phyloP scores from a whole-genome alignment of 1,140 invertebrate species.

The Phymastichus coffea region DNA sequence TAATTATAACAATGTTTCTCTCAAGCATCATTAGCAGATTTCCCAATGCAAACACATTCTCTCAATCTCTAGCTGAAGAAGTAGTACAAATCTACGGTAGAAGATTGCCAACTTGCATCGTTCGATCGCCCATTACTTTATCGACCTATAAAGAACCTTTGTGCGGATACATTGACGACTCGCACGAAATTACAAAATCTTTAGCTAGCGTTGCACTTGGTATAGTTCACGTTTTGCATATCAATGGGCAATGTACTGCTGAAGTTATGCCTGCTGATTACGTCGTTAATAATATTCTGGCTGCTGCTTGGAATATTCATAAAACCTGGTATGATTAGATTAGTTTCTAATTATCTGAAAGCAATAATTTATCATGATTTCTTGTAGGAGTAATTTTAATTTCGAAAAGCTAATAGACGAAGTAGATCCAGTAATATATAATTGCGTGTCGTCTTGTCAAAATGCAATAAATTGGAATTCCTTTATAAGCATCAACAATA shows the following conservation, averaged over 20 bases:
- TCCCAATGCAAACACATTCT: conserved; percentile 83
- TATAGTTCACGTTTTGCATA: conserved; percentile 69
- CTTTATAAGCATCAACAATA: conserved; percentile 55
- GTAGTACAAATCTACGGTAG: conserved; percentile 64
- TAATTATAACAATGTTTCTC: too few relatives aligned
- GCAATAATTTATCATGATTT: not conserved
- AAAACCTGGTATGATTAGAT: conserved; percentile 44
- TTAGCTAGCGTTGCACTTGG: conserved; percentile 70
- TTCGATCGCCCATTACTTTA: conserved; percentile 74
- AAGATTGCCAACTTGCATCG: conserved; percentile 71
- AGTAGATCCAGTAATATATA: conserved; percentile 56
- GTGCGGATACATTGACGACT: conserved; percentile 81
- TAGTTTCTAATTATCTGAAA: not conserved
- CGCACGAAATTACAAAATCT: conserved; percentile 76
- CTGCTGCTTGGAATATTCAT: conserved; percentile 66
- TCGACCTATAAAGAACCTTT: conserved; percentile 73
- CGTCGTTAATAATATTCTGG: conserved; percentile 78
- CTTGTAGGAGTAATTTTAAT: conserved; percentile 2
- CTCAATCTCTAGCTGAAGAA: conserved; percentile 80
- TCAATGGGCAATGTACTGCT: conserved; percentile 62
- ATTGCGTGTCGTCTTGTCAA: conserved; percentile 60
- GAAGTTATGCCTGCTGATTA: conserved; percentile 88
- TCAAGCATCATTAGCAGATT: conserved; percentile 67
- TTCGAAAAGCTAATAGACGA: not conserved
- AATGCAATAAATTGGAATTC: conserved; percentile 61